Conservation (phyloP, 2,888 invertebrate genomes). For the Heliconius charithonia region DNA sequence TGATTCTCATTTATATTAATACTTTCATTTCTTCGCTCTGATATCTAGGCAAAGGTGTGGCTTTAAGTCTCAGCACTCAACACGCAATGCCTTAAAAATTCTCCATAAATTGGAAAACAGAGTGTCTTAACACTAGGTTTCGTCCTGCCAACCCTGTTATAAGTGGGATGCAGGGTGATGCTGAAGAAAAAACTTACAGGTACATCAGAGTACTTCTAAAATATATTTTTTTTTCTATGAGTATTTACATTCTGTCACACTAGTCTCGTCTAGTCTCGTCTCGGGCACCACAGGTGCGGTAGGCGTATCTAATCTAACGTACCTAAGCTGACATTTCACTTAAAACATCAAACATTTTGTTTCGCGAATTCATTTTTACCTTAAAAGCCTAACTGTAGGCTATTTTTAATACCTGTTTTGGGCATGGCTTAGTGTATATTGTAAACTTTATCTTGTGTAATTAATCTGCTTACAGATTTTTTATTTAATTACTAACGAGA, state of each 20-base stretch:
- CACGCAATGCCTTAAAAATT: no score
- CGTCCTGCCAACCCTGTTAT: no score
- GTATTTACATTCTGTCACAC: background rate
- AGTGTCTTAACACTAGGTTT: no score
- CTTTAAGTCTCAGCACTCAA: no score
- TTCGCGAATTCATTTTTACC: constrained; percentile 30
- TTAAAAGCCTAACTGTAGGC: constrained; percentile 19
- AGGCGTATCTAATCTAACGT: constrained; percentile 64
- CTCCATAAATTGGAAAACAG: no score
- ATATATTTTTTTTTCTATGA: background rate
- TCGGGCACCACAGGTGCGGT: constrained; percentile 53
- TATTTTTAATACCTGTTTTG: constrained; percentile 8
- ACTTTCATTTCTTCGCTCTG: no score
- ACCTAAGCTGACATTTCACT: constrained; percentile 60
- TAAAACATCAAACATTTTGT: constrained; percentile 31
- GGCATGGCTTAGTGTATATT: background rate
- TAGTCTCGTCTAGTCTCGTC: no score
- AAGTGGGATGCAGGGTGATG: no score
- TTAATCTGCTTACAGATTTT: background rate
- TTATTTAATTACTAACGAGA: background rate
- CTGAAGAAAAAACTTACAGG: background rate
- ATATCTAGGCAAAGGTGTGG: no score
- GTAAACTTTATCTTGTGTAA: background rate
- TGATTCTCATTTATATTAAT: no score
- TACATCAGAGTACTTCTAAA: background rate